Evolutionary conservation across 92 coral and sea anemone species (phyloP).

Genomic region (Epizoanthus fatuus): DNA sequence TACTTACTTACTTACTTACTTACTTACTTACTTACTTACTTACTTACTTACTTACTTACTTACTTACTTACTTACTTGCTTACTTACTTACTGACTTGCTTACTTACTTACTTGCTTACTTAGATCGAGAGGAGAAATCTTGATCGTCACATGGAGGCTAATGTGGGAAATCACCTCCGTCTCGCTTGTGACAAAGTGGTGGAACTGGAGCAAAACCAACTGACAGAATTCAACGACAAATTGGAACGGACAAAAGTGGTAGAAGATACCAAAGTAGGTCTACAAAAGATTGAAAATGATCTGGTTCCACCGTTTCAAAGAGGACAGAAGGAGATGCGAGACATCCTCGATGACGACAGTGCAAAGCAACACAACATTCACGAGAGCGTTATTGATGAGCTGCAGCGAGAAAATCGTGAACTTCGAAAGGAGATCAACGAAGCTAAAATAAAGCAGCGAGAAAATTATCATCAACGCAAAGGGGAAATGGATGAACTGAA

Average conservation of each 20-base stretch:
- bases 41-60: too few relatives aligned
- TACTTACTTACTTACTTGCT: too few relatives aligned
- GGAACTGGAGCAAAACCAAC: neutral
- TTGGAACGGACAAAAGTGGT: neutral
- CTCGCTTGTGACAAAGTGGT: constrained; percentile 2
- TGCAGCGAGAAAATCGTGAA: neutral
- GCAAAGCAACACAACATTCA: neutral
- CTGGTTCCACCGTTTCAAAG: neutral
- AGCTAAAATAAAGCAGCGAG: neutral
- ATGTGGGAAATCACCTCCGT: neutral
- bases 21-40: too few relatives aligned
- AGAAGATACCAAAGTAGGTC: too few relatives aligned
- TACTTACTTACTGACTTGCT: too few relatives aligned
- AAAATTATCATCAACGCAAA: too few relatives aligned
- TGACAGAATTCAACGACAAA: neutral
- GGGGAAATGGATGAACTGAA: neutral
- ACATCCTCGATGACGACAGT: neutral
- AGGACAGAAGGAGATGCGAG: neutral
- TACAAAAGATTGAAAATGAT: neutral
- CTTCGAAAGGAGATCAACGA: neutral
- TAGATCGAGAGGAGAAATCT: neutral
- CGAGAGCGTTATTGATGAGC: neutral
- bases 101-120: too few relatives aligned
- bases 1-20: too few relatives aligned
- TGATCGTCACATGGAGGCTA: neutral